Conservation (phyloP, 2,888 invertebrate species). For the Mythimna vitellina region DNA sequence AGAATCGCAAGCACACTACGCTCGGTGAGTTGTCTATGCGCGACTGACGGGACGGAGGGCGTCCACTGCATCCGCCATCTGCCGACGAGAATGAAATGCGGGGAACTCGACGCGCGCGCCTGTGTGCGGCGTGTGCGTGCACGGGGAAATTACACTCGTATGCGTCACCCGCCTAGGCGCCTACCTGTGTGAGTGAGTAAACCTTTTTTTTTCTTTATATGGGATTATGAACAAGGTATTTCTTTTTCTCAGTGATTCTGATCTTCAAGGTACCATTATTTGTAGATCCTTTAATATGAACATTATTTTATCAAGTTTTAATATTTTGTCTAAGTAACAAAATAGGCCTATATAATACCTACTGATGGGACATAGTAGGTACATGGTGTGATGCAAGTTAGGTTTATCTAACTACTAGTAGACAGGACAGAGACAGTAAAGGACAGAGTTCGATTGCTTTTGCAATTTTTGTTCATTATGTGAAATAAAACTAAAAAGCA, state of each 20-base stretch:
- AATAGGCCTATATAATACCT: background rate
- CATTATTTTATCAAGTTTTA: slow-evolving; percentile 60
- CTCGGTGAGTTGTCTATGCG: slow-evolving; percentile 89
- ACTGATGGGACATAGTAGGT: background rate
- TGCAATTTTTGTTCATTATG: background rate
- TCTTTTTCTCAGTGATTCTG: slow-evolving; percentile 77
- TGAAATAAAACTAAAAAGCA: no score
- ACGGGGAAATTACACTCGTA: slow-evolving; percentile 77
- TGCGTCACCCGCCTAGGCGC: slow-evolving; percentile 70
- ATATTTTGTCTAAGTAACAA: slow-evolving; percentile 37
- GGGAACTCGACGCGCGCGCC: slow-evolving; percentile 80
- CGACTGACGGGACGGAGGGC: slow-evolving; percentile 89
- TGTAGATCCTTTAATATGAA: slow-evolving; percentile 63
- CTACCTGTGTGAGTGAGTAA: slow-evolving; percentile 81
- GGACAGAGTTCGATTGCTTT: slow-evolving; percentile 16
- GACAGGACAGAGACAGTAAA: background rate
- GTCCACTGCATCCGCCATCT: slow-evolving; percentile 90
- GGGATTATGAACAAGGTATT: slow-evolving; percentile 86
- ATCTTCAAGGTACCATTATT: slow-evolving; percentile 70
- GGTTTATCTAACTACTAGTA: background rate
- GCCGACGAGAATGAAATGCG: slow-evolving; percentile 90
- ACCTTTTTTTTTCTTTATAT: slow-evolving; percentile 85
- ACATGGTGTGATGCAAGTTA: slow-evolving; percentile 20
- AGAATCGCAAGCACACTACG: slow-evolving; percentile 82
- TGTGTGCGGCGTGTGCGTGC: slow-evolving; percentile 77